Base-by-base conservation (phyloP, 2,113 vertebrate genomes). In the Gallinago undulata region DNA sequence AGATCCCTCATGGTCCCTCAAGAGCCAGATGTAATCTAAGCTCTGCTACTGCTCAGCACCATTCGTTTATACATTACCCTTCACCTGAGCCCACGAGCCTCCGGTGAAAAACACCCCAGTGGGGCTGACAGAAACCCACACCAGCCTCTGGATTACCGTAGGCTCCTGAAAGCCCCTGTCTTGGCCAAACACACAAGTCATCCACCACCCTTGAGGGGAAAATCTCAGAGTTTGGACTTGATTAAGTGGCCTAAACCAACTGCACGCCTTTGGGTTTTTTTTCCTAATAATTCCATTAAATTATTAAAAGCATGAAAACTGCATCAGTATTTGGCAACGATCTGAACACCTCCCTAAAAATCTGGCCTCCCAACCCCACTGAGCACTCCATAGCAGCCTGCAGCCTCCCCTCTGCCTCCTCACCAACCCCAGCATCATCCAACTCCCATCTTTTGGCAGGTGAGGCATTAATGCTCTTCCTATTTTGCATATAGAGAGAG, bases 161-260 rank as follows among this genome's bases (percentile, higher is more conserved):
- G n/a, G 7, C 10, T 68, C 13, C 28, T 31, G 30, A 57, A 77
- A 64, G 13, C 13, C 27, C 14, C 23, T 23, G 10, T 37, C 10
- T 21, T n/a, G 11, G 23, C 12, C 59, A 24, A 43, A 85, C 2
- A 1, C 9, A 15, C 0, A 5, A 35, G 39, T 1, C 0, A 2
- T 10, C 25, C 13, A 13, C 12, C 8, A 45, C 27, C 8, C 10
- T 31, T 31, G 6, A 30, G 24, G 17, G 45, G 6, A 66, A 47
- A 5, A 41, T 43, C 23, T 68, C 10, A 22, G 11, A 17, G 11
- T 15, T 25, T 18, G 30, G 16, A 47, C n/a, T 1, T 39, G 11
- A 13, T n/a, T 60, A 48, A 45, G 25, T 7, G 27, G 6, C 33
- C 24, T 67, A 73, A 79, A 77, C 9, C 14, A 50, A 11, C 6